Percentiles rank a stretch among this genome's conserved stretches.
These are phyloP conservation scores for Drosophila ficusphila DNA, from an alignment of 1,140 invertebrate species.

Conservation along the genomic window DNA sequence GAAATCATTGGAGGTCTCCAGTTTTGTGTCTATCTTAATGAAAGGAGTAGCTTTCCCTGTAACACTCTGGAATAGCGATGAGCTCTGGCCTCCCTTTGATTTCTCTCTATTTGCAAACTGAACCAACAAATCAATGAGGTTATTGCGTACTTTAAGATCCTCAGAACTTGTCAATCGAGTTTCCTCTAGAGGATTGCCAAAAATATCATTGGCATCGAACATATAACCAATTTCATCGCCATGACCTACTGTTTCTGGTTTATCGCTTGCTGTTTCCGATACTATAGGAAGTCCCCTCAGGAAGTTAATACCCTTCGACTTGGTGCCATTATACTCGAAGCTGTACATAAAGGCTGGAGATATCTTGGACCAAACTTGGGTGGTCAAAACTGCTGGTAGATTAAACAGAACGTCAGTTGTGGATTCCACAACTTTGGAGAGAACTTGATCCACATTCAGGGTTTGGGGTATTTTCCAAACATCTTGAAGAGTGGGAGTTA, in stretches of 20 bases:
- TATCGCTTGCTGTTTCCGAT: constrained; percentile 69
- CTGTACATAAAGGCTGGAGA: constrained; percentile 88
- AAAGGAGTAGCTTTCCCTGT: constrained; percentile 85
- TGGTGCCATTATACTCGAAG: constrained; percentile 89
- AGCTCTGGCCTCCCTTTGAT: constrained; percentile 50
- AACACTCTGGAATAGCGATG: constrained; percentile 84
- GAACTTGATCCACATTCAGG: constrained; percentile 66
- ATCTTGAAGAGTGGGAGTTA: constrained; percentile 72
- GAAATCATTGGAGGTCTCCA: constrained; percentile 85
- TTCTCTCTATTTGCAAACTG: constrained; percentile 86
- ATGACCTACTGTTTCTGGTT: constrained; percentile 85
- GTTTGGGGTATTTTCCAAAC: constrained; percentile 73
- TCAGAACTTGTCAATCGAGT: constrained; percentile 83
- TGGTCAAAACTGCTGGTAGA: constrained; percentile 89
- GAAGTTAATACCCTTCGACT: constrained; percentile 87
- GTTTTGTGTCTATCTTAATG: constrained; percentile 85
- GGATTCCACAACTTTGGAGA: constrained; percentile 83
- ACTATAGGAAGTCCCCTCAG: constrained; percentile 87
- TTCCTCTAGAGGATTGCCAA: constrained; percentile 85
- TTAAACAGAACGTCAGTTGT: constrained; percentile 89
- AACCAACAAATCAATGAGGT: constrained; percentile 87
- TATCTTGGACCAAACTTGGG: constrained; percentile 87
- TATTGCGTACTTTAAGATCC: constrained; percentile 87
- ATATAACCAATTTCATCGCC: constrained; percentile 89
- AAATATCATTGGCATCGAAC: constrained; percentile 87